Evolutionary conservation across 2,888 invertebrate genomes (phyloP).

Genomic region (Crossocerus cetratus): DNA sequence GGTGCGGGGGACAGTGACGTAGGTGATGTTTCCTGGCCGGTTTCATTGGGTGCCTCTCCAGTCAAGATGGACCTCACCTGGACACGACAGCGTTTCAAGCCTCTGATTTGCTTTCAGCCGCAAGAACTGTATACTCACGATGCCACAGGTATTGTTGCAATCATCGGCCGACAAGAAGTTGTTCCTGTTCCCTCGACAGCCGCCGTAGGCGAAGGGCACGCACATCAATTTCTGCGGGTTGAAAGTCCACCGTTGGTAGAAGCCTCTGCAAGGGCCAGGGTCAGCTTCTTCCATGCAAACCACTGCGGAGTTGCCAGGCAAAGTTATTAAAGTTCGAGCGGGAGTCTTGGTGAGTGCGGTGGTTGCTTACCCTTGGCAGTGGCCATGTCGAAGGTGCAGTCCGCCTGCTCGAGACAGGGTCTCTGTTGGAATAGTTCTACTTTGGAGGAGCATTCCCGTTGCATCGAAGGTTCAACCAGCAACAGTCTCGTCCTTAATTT

Average conservation of each 20-base stretch:
- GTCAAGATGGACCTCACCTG: constrained; percentile 62
- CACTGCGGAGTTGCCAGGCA: constrained; percentile 77
- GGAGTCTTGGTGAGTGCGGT: background rate
- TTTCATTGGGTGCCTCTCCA: constrained; percentile 50
- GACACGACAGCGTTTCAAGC: background rate
- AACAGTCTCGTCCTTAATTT: constrained; percentile 85
- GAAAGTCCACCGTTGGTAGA: constrained; percentile 93
- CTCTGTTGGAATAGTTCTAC: constrained; percentile 87
- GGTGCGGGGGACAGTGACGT: constrained; percentile 53
- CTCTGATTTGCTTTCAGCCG: background rate
- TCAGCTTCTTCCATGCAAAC: constrained; percentile 90
- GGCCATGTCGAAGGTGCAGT: constrained; percentile 85
- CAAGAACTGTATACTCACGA: constrained; percentile 75
- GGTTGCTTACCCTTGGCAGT: constrained; percentile 84
- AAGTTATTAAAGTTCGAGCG: background rate
- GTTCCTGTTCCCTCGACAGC: constrained; percentile 93
- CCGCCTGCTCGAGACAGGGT: constrained; percentile 82
- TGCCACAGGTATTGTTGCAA: constrained; percentile 85
- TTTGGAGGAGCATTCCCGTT: constrained; percentile 82
- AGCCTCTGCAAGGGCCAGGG: constrained; percentile 91
- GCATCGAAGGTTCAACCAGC: constrained; percentile 82
- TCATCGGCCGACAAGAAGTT: constrained; percentile 91
- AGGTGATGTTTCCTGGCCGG: constrained; percentile 4
- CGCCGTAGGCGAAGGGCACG: constrained; percentile 91
- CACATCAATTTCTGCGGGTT: constrained; percentile 86